Percentiles rank a stretch among this genome's conserved stretches.
These are phyloP conservation scores for Platichthys flesus DNA, from an alignment of 2,113 vertebrate species.

Conservation along the genomic window DNA sequence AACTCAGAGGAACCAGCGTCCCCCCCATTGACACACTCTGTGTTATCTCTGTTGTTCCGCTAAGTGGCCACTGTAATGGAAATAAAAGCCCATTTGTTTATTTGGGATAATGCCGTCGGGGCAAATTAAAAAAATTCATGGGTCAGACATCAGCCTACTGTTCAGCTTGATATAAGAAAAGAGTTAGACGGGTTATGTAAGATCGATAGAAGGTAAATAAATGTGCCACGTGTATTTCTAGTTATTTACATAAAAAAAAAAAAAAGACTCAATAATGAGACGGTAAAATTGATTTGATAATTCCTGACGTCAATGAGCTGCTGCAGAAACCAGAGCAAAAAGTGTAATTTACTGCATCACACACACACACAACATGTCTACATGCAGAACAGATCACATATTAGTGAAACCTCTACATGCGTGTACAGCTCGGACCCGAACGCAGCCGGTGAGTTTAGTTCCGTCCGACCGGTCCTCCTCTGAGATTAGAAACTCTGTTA, in stretches of 20 bases:
- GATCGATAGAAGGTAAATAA: not conserved
- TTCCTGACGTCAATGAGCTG: slow-evolving; percentile 14
- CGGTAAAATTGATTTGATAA: slow-evolving; percentile 17
- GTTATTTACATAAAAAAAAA: slow-evolving; percentile 24
- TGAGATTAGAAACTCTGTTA: not conserved
- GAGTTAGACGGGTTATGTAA: slow-evolving; percentile 6
- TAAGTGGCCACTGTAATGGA: slow-evolving; percentile 35
- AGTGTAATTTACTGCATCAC: not conserved
- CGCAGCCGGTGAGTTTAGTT: not conserved
- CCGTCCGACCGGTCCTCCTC: not conserved
- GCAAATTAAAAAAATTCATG: not conserved
- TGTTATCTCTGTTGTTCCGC: slow-evolving; percentile 44
- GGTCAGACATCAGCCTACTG: slow-evolving; percentile 6
- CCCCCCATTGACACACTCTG: slow-evolving; percentile 6
- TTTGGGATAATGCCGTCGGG: slow-evolving; percentile 14
- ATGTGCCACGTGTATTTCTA: slow-evolving; percentile 15
- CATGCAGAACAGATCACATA: not conserved
- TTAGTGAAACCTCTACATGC: not conserved
- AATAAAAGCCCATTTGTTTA: slow-evolving; percentile 29
- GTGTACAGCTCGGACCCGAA: not conserved
- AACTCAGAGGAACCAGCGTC: slow-evolving; percentile 32
- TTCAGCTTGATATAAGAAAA: not conserved
- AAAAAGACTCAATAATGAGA: slow-evolving; percentile 21
- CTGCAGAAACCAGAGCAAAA: slow-evolving; percentile 36
- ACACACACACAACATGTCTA: not conserved